Conservation (phyloP, 2,113 vertebrate genomes). For the Platycercus adscitus region DNA sequence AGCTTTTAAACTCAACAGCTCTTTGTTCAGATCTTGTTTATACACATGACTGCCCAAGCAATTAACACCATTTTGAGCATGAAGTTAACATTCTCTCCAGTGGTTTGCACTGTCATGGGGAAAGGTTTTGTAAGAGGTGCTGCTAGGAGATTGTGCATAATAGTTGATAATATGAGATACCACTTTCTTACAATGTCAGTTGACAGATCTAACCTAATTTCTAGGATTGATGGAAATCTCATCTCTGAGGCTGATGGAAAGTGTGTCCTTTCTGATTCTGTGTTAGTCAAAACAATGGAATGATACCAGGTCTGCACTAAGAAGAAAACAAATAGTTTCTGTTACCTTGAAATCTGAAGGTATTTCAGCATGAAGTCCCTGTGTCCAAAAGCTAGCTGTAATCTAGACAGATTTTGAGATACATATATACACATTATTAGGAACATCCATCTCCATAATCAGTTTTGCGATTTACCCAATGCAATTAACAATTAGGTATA, state of each 20-base stretch:
- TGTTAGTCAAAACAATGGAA: neutral
- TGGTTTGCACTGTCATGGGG: neutral
- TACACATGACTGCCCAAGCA: neutral
- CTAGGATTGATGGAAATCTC: neutral
- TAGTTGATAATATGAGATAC: neutral
- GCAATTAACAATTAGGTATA: neutral
- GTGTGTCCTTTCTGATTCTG: neutral
- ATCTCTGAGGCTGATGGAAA: neutral
- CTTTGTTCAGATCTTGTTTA: neutral
- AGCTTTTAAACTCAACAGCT: neutral
- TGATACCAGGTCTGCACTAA: neutral
- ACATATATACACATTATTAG: neutral
- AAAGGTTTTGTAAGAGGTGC: neutral
- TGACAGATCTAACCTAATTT: neutral
- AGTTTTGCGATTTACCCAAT: neutral
- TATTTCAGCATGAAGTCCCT: neutral
- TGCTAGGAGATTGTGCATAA: neutral
- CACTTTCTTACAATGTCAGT: neutral
- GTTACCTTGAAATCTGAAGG: neutral
- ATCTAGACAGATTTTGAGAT: neutral
- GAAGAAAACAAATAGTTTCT: neutral
- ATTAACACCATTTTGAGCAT: neutral
- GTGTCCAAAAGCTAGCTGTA: neutral
- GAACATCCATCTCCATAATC: neutral
- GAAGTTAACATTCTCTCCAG: neutral